Evolutionary conservation across 2,113 vertebrate species (phyloP), one percentile per base, ranked within the genome.

Genomic region (Pelmatolapia mariae): DNA sequence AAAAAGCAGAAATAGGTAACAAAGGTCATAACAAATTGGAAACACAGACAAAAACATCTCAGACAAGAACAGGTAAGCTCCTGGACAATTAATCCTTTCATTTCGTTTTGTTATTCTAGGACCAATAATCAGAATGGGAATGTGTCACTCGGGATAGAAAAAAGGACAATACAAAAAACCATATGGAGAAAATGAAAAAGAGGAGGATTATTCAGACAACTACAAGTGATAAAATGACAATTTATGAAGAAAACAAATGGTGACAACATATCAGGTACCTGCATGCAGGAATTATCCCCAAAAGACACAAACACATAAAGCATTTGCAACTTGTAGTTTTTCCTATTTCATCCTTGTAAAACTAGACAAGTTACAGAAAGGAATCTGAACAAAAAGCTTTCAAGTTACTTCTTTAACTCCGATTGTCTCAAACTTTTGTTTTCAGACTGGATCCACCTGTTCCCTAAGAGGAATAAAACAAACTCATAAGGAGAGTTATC

Each of bases 261-360:
- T 89, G 90, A 89, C 92, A 85, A 56, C 54, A 85, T 10, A n/a
- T 31, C 6, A 36, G 26, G 71, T 10, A 71, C 19, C 57, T 68
- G 76, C 92, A 94, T 92, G 87, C 92, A 66, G 63, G 63, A 68
- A 68, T 68, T 26, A 57, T 47, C 68, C 59, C 26, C 22, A 56
- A 40, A 79, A 82, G 66, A 91, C 59, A 91, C 79, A 92, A 50
- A 71, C 81, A 89, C 33, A 86, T 53, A 86, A 90, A 88, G 83
- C 84, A 92, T 90, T 91, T 89, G 76, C 82, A 94, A 89, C 73
- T 29, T 84, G 80, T 56, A 11, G 8, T 29, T 76, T 29, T 85
- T 50, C 79, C 52, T 19, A 68, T 79, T 90, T 86, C n/a, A 68
- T 86, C 36, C 50, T 68, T 22, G 5, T 57, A 15, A 83, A 76